These are phyloP conservation scores for Drosophila differens DNA, from an alignment of 2,888 invertebrate species.

Conservation along the genomic window DNA sequence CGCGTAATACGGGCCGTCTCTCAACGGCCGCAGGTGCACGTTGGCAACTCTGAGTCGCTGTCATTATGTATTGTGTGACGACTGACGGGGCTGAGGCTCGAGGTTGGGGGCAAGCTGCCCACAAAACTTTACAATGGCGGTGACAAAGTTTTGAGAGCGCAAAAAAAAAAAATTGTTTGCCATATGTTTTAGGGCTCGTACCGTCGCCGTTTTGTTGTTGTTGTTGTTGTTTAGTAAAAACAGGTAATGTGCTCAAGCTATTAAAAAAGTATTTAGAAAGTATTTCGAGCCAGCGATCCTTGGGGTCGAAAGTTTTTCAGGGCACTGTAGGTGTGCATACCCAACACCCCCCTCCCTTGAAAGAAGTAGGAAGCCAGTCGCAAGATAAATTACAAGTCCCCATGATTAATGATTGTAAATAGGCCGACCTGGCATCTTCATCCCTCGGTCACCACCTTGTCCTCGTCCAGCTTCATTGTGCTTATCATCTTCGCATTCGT, in stretches of 20 bases:
- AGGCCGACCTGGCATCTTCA: slow-evolving; percentile 23
- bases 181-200: slow-evolving; percentile 58
- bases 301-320: slow-evolving; percentile 45
- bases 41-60: slow-evolving; percentile 39
- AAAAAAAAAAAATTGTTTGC: slow-evolving; percentile 53
- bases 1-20: neutral
- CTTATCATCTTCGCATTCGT: slow-evolving; percentile 5
- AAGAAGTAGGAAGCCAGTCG: slow-evolving; percentile 43
- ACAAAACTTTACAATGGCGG: slow-evolving; percentile 66
- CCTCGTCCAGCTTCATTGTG: neutral
- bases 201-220: slow-evolving; percentile 1
- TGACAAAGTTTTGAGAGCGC: slow-evolving; percentile 63
- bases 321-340: slow-evolving; percentile 44
- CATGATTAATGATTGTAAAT: slow-evolving; percentile 77
- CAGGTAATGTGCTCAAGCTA: slow-evolving; percentile 77
- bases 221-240: slow-evolving; percentile 64
- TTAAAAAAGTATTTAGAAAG: slow-evolving; percentile 80
- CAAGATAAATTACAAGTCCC: slow-evolving; percentile 77
- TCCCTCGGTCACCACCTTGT: neutral
- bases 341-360: neutral
- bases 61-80: slow-evolving; percentile 50
- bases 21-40: slow-evolving; percentile 63
- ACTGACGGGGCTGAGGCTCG: neutral
- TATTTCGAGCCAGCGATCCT: slow-evolving; percentile 56
- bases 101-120: slow-evolving; percentile 1